A percentile compares a stretch with the other conserved stretches of the same genome.
Conservation (phyloP, 2,113 vertebrate genomes). For the Mastomys natalensis region DNA sequence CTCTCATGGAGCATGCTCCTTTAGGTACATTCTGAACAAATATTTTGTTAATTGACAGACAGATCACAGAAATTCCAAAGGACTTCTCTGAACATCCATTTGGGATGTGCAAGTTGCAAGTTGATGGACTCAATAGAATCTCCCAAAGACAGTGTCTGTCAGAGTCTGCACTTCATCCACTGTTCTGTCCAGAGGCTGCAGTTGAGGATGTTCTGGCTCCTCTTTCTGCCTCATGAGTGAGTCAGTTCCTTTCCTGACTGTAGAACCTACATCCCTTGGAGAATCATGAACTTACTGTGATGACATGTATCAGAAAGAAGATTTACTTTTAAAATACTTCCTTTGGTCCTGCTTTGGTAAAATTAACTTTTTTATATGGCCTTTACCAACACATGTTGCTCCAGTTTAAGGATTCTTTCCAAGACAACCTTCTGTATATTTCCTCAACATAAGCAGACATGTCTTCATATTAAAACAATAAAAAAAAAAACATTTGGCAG, state of each 20-base stretch:
- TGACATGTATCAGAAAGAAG: not conserved
- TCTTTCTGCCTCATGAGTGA: not conserved
- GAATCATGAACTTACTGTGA: not conserved
- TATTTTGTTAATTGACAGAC: not conserved
- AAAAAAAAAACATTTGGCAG: not conserved
- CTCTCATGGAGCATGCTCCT: not conserved
- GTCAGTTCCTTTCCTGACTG: not conserved
- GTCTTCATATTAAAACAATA: constrained; percentile 16
- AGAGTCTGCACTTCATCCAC: not conserved
- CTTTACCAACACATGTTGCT: not conserved
- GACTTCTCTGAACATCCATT: not conserved
- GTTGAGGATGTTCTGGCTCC: not conserved
- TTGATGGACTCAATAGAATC: too few species aligned
- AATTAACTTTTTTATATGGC: not conserved
- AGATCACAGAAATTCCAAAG: not conserved
- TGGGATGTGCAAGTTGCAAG: too few species aligned
- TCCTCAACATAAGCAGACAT: not conserved
- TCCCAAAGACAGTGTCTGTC: not conserved
- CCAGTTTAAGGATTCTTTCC: not conserved
- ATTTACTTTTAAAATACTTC: not conserved
- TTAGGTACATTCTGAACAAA: not conserved
- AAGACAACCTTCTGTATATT: not conserved
- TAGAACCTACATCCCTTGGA: not conserved
- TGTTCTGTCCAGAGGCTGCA: not conserved
- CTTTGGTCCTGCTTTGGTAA: not conserved